These are phyloP conservation scores for Oncorhynchus nerka DNA, from an alignment of 2,113 vertebrate genomes.

Conservation along the genomic window DNA sequence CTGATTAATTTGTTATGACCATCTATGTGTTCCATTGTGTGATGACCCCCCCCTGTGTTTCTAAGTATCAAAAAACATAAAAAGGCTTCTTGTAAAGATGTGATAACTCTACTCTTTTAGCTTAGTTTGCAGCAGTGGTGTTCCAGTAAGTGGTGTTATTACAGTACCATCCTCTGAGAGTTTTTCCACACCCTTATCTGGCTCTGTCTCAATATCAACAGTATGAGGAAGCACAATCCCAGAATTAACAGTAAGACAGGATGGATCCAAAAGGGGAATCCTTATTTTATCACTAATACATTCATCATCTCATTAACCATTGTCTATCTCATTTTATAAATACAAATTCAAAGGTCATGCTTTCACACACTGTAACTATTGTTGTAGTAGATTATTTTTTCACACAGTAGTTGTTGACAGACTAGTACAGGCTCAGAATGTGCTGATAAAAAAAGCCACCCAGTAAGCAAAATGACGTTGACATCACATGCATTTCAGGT, in stretches of 20 bases:
- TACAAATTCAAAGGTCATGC: background rate
- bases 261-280: background rate
- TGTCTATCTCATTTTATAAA: background rate
- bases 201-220: constrained; percentile 39
- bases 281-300: constrained; percentile 23
- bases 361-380: background rate
- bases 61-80: too few species aligned
- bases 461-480: too few species aligned
- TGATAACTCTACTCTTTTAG: background rate
- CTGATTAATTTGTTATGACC: background rate
- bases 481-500: too few species aligned
- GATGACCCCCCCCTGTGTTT: too few species aligned
- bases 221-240: constrained; percentile 38
- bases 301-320: background rate
- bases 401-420: too few species aligned
- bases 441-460: too few species aligned
- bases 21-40: too few species aligned
- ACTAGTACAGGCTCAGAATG: too few species aligned
- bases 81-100: background rate
- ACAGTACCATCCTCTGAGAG: background rate
- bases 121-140: constrained; percentile 12
- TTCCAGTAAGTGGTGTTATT: background rate
- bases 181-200: constrained; percentile 37
- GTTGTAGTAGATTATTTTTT: too few species aligned
- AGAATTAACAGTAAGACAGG: constrained; percentile 31